Base-by-base conservation (phyloP, 2,888 invertebrate species). In the Crossocerus cetratus region DNA sequence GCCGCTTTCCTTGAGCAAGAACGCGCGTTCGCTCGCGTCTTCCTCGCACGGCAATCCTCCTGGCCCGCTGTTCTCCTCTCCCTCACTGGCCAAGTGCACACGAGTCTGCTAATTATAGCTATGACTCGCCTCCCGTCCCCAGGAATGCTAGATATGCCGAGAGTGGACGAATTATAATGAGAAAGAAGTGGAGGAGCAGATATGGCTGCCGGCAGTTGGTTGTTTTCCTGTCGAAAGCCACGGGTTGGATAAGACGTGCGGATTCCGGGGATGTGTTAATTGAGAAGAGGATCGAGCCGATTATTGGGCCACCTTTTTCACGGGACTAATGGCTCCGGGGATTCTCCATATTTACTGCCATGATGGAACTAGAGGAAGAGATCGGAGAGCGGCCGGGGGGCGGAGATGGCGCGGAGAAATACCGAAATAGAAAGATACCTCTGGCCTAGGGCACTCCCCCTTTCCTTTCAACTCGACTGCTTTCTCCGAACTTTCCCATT, bases 361-460 rank as follows among this genome's bases (percentile, higher is more conserved):
- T 32, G 8, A 32, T 45, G 59, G 49, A 62, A 62, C 32, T 61
- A 75, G 59, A 55, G 69, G 65, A 55, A 66, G 66, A 61, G 66
- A 61, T 42, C 69, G 58, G 32, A 57, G 62, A 69, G 66, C 76
- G 70, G 78, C 73, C 72, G 58, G 77, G 80, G 78, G 85, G 86
- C 86, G 83, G 86, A 82, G 81, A 83, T 80, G 81, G 69, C 74
- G 81, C 68, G 65, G 76, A 71, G 66, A 74, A 78, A 69, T 70
- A 64, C 72, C 60, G 63, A 75, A 77, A 80, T 80, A 82, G 81
- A 77, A 73, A 80, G 78, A 77, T 49, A 16, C 8, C 32, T 32
- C 8, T 32, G 0, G 32, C 75, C 80, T 72, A 78, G 83, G 85
- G 85, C 83, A 86, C 86, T 86, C 87, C 87, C 88, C 86, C 85